A percentile compares a stretch with the other conserved stretches of the same genome.
Conservation (phyloP, 2,113 vertebrate species). For the Bos taurus region ARS-UCD2.0 NC_037328.1:17551501-17552000, state of each 20-base stretch:
- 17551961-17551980: not conserved
- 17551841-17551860: fast-evolving
- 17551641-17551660: not conserved
- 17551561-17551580: not conserved
- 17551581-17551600: not conserved
- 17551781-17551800: not conserved
- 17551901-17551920: not conserved
- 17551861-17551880: not conserved
- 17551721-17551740: not conserved
- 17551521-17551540: not conserved
- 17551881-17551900: not conserved
- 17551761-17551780: not conserved
- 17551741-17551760: not conserved
- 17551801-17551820: not conserved
- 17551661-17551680: not conserved
- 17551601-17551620: not conserved
- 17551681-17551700: not conserved
- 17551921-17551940: not conserved
- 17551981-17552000: not conserved
- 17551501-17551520: not conserved
- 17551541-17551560: not conserved
- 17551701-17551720: not conserved
- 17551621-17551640: fast-evolving
- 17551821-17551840: not conserved
- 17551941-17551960: not conserved